phyloP scores from a whole-genome alignment of 1,140 invertebrate genomes.

The Aphaenogaster ashmeadi region DNA sequence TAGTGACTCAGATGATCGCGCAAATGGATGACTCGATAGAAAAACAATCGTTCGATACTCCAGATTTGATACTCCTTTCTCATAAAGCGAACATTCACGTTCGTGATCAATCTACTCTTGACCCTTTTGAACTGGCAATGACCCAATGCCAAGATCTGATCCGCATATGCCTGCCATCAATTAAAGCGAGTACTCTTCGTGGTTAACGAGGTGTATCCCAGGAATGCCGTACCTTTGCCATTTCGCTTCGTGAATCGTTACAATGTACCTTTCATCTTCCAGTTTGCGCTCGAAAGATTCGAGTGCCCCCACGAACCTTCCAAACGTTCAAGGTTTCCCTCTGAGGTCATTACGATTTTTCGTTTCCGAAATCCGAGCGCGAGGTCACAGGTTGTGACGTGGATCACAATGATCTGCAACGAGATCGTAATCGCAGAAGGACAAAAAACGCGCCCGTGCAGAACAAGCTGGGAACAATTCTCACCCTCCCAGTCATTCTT shows the following conservation, averaged over 20 bases:
- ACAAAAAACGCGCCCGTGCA: conserved; percentile 31
- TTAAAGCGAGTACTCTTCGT: conserved; percentile 37
- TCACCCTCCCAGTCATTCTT: conserved; percentile 20
- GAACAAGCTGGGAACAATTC: conserved; percentile 34
- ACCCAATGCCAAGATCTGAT: conserved; percentile 55
- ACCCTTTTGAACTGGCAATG: conserved; percentile 46
- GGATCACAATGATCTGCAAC: conserved; percentile 66
- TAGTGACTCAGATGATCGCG: background rate
- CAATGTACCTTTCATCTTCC: conserved; percentile 30
- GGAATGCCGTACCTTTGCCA: conserved; percentile 56
- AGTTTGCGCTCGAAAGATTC: background rate
- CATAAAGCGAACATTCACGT: conserved; percentile 27
- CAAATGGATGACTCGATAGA: background rate
- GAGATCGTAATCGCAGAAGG: conserved; percentile 56
- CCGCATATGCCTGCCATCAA: background rate
- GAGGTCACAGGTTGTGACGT: conserved; percentile 53
- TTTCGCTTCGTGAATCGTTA: conserved; percentile 35
- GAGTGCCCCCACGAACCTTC: conserved; percentile 44
- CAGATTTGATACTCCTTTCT: conserved; percentile 8
- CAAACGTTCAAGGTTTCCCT: conserved; percentile 51
- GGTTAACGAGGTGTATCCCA: conserved; percentile 31
- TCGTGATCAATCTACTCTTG: conserved; percentile 49
- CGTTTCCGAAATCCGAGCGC: conserved; percentile 50
- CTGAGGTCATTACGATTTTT: conserved; percentile 49
- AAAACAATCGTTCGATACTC: background rate